Conservation (phyloP, 1,140 invertebrate species). For the Drosophila ogumai region DNA sequence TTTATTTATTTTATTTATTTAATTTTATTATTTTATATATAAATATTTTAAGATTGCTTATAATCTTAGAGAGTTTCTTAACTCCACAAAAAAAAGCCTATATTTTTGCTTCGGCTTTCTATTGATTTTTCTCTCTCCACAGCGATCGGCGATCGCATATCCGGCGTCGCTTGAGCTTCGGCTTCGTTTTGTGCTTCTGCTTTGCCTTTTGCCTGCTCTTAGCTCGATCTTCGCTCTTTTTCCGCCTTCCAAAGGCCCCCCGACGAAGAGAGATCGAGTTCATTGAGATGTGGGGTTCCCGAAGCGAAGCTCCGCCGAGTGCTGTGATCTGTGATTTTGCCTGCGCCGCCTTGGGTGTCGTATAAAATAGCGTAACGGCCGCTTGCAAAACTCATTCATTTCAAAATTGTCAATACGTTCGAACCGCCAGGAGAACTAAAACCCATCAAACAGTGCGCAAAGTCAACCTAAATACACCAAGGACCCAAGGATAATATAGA, state of each 20-base stretch:
- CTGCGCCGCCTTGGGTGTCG: constrained; percentile 36
- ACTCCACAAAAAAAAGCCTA: constrained; percentile 28
- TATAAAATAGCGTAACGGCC: constrained; percentile 67
- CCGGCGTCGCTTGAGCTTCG: constrained; percentile 18
- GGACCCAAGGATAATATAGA: not conserved
- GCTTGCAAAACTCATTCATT: constrained; percentile 71
- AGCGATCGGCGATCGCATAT: constrained; percentile 30
- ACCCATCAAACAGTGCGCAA: constrained; percentile 21
- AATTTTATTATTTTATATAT: too few species aligned
- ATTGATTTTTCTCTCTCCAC: not conserved
- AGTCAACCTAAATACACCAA: constrained; percentile 3
- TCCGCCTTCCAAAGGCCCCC: constrained; percentile 5
- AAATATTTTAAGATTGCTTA: too few species aligned
- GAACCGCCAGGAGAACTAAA: constrained; percentile 26
- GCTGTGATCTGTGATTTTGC: constrained; percentile 37
- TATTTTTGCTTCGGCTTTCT: constrained; percentile 26
- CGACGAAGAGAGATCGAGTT: constrained; percentile 27
- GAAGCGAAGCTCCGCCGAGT: constrained; percentile 25
- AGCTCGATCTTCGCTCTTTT: constrained; percentile 34
- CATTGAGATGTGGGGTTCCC: constrained; percentile 32
- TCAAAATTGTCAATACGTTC: constrained; percentile 71
- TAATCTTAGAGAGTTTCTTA: too few species aligned
- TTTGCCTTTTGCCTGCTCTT: constrained; percentile 12
- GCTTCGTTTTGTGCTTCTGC: not conserved
- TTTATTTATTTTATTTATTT: too few species aligned